Percentiles rank a stretch among this genome's conserved stretches.
Conservation (phyloP, 2,797 vertebrate genomes). For the Lacerta agilis region DNA sequence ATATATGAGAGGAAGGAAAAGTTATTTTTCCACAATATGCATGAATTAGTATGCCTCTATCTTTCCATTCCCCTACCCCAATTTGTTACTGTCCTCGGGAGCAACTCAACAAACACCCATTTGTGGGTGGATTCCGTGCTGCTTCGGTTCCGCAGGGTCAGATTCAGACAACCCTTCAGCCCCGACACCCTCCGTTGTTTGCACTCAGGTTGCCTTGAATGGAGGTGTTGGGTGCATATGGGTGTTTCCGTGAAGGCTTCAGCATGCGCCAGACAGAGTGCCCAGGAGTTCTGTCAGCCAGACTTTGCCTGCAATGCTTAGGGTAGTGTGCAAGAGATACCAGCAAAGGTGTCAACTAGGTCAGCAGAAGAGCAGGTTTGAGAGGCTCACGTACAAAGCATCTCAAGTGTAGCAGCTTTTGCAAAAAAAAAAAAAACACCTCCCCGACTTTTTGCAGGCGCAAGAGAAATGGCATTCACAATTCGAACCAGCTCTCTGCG, state of each 20-base stretch:
- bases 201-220: no score
- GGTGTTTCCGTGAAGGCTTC: background rate
- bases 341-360: accelerated
- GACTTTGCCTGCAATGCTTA: background rate
- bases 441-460: background rate
- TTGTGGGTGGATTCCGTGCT: no score
- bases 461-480: background rate
- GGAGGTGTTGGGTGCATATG: background rate
- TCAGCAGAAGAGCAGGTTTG: background rate
- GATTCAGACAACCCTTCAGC: no score
- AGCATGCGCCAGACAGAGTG: background rate
- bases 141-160: no score
- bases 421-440: background rate
- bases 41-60: no score
- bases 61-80: no score
- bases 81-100: no score
- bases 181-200: no score
- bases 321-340: no score
- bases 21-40: no score
- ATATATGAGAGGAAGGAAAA: no score
- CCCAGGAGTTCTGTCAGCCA: background rate
- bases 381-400: background rate
- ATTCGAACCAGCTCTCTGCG: background rate
- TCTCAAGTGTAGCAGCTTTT: background rate
- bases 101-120: no score